Conservation (phyloP, 2,888 invertebrate genomes). For the Nematopogon swammerdamellus region DNA sequence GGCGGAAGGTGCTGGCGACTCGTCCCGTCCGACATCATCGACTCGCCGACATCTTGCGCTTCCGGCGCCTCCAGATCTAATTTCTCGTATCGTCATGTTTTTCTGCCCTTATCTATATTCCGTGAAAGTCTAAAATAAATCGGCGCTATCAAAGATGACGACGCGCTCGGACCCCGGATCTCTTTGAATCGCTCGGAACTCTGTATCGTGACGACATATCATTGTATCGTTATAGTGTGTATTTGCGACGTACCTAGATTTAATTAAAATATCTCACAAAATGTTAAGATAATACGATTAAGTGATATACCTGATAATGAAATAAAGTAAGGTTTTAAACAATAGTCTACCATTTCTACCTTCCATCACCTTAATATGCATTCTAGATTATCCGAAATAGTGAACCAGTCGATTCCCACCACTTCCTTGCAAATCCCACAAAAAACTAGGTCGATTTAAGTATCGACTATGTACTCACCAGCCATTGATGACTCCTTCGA, state of each 20-base stretch:
- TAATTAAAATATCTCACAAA: neutral
- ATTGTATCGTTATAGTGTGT: neutral
- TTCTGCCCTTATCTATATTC: too few relatives aligned
- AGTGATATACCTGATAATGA: constrained; percentile 34
- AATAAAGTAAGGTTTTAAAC: constrained; percentile 15
- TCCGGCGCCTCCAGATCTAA: neutral
- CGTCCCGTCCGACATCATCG: constrained; percentile 24
- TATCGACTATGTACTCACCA: too few relatives aligned
- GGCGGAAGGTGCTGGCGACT: constrained; percentile 52
- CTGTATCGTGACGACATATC: too few relatives aligned
- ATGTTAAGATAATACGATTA: constrained; percentile 29
- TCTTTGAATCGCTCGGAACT: neutral
- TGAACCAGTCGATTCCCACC: neutral
- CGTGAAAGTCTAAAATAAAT: too few relatives aligned
- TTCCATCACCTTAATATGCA: too few relatives aligned
- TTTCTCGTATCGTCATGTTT: neutral
- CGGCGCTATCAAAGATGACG: neutral
- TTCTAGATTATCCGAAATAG: too few relatives aligned
- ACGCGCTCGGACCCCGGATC: neutral
- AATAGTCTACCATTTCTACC: too few relatives aligned
- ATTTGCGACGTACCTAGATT: neutral
- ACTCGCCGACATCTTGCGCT: constrained; percentile 48
- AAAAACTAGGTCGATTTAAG: constrained; percentile 3
- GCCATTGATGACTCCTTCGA: constrained; percentile 85
- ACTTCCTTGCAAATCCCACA: constrained; percentile 7